phyloP scores from a whole-genome alignment of 2,888 invertebrate genomes.

The Mesochorus sp. region DNA sequence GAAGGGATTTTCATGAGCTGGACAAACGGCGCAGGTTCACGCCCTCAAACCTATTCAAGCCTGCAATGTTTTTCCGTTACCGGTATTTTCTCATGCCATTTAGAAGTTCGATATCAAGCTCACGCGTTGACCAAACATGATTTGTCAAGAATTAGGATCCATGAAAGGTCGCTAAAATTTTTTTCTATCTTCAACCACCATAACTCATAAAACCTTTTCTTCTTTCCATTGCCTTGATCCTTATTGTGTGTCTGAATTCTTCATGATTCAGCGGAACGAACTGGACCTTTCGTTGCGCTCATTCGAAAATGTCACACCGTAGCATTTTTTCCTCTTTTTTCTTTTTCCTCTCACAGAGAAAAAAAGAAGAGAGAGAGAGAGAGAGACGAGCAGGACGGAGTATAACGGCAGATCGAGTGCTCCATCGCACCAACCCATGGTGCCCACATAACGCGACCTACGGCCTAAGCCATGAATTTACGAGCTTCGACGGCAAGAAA shows the following conservation, averaged over 20 bases:
- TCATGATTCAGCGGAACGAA: conserved; percentile 50
- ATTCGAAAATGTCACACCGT: conserved; percentile 49
- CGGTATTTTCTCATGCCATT: neutral
- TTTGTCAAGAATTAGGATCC: conserved; percentile 40
- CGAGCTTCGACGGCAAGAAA: conserved; percentile 68
- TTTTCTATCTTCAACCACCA: conserved; percentile 28
- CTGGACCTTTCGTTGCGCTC: conserved; percentile 40
- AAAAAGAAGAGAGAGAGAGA: conserved; percentile 38
- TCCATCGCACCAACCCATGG: conserved; percentile 45
- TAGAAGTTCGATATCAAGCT: conserved; percentile 19
- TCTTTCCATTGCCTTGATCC: conserved; percentile 28
- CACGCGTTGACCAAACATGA: conserved; percentile 11
- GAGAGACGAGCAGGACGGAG: no score
- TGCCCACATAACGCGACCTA: conserved; percentile 55
- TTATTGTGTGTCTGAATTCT: conserved; percentile 33
- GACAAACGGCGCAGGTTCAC: conserved; percentile 65
- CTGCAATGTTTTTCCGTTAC: conserved; percentile 23
- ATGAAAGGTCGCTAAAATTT: conserved; percentile 40
- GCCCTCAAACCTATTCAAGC: conserved; percentile 63
- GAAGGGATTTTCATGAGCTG: conserved; percentile 24
- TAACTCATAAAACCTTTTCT: conserved; percentile 54
- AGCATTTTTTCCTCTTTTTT: neutral
- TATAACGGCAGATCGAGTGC: conserved; percentile 47
- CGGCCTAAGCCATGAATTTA: conserved; percentile 74
- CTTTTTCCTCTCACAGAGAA: conserved; percentile 4